phyloP scores from a whole-genome alignment of 92 coral and sea anemone genomes.

The Heteractis magnifica region DNA sequence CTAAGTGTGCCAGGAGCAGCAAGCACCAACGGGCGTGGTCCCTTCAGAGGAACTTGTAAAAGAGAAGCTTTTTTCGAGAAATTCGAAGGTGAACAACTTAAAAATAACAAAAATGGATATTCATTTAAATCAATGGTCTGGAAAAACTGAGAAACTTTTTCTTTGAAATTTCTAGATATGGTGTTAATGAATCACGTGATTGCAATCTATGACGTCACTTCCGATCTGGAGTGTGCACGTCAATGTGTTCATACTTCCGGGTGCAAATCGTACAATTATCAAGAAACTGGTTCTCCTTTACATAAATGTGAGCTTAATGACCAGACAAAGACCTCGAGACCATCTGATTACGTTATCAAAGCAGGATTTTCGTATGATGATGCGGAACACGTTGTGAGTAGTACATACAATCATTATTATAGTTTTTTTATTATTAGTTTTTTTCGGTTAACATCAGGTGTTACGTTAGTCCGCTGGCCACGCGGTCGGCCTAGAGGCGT shows the following conservation, averaged over 20 bases:
- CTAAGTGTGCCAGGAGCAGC: background rate
- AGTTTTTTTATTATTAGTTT: background rate
- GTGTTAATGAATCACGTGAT: slow-evolving; percentile 35
- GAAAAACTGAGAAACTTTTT: background rate
- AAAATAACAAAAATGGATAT: background rate
- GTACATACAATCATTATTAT: no score
- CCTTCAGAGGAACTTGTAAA: slow-evolving; percentile 26
- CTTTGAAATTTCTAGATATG: background rate
- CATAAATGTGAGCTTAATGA: slow-evolving; percentile 43
- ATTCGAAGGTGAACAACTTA: background rate
- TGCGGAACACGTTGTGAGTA: slow-evolving; percentile 25
- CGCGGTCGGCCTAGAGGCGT: no score
- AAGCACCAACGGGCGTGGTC: background rate
- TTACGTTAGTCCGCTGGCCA: no score
- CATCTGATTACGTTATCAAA: slow-evolving; percentile 24
- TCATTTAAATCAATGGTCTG: background rate
- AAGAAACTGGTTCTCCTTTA: slow-evolving; percentile 29
- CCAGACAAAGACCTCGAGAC: slow-evolving; percentile 11
- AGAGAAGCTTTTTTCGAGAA: slow-evolving; percentile 16
- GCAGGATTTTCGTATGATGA: slow-evolving; percentile 43
- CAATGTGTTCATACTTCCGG: slow-evolving; percentile 21
- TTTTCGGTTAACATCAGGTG: background rate
- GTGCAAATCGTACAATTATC: slow-evolving; percentile 41
- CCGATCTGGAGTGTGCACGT: slow-evolving; percentile 27
- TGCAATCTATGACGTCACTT: slow-evolving; percentile 20